Conservation (phyloP, 2,113 vertebrate genomes). For the Perca fluviatilis region DNA sequence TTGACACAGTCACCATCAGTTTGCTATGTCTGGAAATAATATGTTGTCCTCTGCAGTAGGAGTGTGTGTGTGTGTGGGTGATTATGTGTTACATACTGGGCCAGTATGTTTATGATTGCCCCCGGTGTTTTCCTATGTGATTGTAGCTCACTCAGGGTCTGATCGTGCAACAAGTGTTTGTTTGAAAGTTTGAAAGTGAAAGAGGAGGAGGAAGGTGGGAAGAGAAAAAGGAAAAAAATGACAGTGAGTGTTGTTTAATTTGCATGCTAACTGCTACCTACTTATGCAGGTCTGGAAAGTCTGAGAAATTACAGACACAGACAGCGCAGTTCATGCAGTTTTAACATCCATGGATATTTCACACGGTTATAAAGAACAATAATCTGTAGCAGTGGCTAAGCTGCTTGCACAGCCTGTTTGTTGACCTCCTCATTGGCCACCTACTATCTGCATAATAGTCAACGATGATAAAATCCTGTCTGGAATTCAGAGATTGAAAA, state of each 20-base stretch:
- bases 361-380: constrained; percentile 35
- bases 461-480: constrained; percentile 25
- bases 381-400: background rate
- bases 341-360: constrained; percentile 52
- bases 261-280: constrained; percentile 58
- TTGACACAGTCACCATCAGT: constrained; percentile 9
- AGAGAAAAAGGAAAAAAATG: constrained; percentile 50
- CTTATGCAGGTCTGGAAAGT: constrained; percentile 58
- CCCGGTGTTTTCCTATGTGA: constrained; percentile 29
- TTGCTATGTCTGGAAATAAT: constrained; percentile 47
- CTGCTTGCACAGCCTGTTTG: constrained; percentile 37
- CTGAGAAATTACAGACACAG: constrained; percentile 41
- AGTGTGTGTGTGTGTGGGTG: constrained; percentile 16
- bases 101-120: constrained; percentile 27
- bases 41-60: constrained; percentile 30
- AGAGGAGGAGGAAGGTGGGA: constrained; percentile 42
- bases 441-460: constrained; percentile 41
- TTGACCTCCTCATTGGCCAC: constrained; percentile 17
- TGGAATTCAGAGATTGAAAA: constrained; percentile 59
- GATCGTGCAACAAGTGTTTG: constrained; percentile 49
- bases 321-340: constrained; percentile 16
- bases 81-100: constrained; percentile 28
- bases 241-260: constrained; percentile 42
- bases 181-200: constrained; percentile 53
- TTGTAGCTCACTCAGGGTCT: constrained; percentile 25